Conservation (phyloP, 2,797 vertebrate species). For the Toxotes lorentzi region DNA sequence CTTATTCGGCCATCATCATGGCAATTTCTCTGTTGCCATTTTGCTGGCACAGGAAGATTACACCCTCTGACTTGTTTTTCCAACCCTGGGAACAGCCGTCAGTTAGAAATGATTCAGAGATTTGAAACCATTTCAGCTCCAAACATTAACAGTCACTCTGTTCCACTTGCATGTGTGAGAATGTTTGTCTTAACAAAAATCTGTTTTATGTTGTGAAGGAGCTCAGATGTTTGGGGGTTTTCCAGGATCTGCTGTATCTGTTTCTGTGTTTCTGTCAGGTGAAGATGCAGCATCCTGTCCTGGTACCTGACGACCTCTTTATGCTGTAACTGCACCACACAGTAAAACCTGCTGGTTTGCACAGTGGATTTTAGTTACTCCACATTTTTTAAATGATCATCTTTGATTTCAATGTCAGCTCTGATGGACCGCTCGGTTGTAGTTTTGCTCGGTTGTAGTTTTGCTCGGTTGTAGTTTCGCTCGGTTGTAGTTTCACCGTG, state of each 20-base stretch:
- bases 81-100: background rate
- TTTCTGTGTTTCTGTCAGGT: too few relatives aligned
- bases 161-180: background rate
- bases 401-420: too few relatives aligned
- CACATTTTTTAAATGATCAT: background rate
- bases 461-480: too few relatives aligned
- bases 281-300: background rate
- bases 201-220: too few relatives aligned
- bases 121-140: background rate
- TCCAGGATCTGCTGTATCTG: too few relatives aligned
- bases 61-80: background rate
- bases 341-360: background rate
- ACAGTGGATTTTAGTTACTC: background rate
- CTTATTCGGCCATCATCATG: background rate
- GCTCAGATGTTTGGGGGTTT: background rate
- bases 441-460: too few relatives aligned
- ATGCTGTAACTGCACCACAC: background rate
- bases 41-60: too few relatives aligned
- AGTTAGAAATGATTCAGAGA: background rate
- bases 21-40: background rate
- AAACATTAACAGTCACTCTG: background rate
- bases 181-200: background rate
- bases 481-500: too few relatives aligned
- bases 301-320: constrained; percentile 10
- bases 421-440: too few relatives aligned